Evolutionary conservation across 2,888 invertebrate genomes (phyloP), one percentile per base, ranked within the genome.

Genomic region (Apamea sordens): DNA sequence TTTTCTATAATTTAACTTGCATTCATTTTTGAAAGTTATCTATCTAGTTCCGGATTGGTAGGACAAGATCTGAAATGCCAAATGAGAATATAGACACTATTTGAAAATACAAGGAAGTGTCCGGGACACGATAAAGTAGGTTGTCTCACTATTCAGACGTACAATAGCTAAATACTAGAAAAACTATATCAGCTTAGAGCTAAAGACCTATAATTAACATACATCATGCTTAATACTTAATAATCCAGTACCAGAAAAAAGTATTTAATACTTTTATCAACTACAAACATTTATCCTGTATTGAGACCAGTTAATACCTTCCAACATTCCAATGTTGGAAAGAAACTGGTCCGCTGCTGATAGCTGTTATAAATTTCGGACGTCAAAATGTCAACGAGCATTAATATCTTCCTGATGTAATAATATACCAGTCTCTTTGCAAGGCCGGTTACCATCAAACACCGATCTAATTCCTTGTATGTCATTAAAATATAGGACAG

Each of bases 341-440:
- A 13, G 28, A 59, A n/a, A 59, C 56, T n/a, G n/a, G n/a, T 59
- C 56, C 15, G 5, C 28, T 28, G 13, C 61, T 28, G 28, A 15
- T 18, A n/a, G n/a, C 18, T 64, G 11, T 71, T 24, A 64, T n/a
- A 36, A 13, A 70, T 79, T 75, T 67, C 6, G 44, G 15, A 28
- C 61, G n/a, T 71, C 74, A 77, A 86, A 88, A 88, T 88, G 84
- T 83, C 88, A 89, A 73, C 63, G 61, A 65, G 50, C 79, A 72
- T 70, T 76, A 47, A 47, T 73, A 73, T 74, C 73, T 86, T 83
- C 86, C 84, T 84, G 86, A 68, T 82, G 11, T 85, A 74, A 76
- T 80, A 50, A 76, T 80, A 50, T 64, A 77, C 81, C 89, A 77
- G 88, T 87, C 84, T 84, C 84, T 86, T 86, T 73, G 32, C 89